Conservation (phyloP, 2,888 invertebrate species). For the Petrolisthes manimaculis region DNA sequence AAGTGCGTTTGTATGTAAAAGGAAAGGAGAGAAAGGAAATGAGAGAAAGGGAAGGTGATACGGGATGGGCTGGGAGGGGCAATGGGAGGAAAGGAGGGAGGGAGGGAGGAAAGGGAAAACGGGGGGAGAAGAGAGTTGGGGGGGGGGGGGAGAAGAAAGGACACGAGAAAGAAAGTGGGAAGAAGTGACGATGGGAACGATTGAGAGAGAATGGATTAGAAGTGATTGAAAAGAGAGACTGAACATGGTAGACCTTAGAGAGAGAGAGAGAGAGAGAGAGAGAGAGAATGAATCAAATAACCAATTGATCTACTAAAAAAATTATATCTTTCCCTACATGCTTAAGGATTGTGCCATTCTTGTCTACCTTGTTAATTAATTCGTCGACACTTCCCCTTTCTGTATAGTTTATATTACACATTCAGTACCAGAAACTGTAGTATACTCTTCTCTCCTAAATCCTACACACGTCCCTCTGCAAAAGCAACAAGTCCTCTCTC, state of each 20-base stretch:
- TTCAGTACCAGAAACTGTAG: no score
- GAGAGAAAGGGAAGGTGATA: neutral
- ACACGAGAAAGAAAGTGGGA: neutral
- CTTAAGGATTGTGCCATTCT: no score
- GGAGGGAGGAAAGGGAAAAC: neutral
- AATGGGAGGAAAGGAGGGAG: neutral
- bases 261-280: constrained; percentile 1
- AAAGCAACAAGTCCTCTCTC: neutral
- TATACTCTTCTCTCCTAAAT: no score
- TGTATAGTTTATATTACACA: no score
- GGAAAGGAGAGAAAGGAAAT: neutral
- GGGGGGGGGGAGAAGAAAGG: neutral
- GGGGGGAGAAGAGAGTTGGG: neutral
- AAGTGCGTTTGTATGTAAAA: neutral
- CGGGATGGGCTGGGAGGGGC: neutral
- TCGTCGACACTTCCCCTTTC: no score
- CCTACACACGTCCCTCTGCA: no score
- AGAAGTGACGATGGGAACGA: neutral
- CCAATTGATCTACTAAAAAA: no score
- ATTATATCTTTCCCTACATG: no score
- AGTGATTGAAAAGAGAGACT: neutral
- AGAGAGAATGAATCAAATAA: no score
- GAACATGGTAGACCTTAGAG: neutral
- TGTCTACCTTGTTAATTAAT: no score
- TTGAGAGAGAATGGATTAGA: neutral